phyloP scores from a whole-genome alignment of 2,113 vertebrate species.

The Madoqua kirkii region DNA sequence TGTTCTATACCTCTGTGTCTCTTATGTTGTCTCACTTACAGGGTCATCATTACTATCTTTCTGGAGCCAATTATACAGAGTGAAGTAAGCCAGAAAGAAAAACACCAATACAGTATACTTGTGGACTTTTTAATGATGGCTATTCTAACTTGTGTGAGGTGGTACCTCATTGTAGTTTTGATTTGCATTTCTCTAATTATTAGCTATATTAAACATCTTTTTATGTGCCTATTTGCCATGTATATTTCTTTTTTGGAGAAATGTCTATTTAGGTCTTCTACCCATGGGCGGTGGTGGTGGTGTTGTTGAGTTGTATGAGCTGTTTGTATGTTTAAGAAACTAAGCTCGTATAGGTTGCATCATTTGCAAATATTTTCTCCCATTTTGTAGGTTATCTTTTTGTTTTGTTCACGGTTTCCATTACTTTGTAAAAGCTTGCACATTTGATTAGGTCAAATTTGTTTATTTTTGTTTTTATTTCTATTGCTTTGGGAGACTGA shows the following conservation, averaged over 20 bases:
- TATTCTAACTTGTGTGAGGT: background rate
- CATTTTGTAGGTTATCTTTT: background rate
- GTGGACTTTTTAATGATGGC: too few species aligned
- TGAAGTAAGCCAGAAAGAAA: too few species aligned
- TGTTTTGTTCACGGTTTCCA: background rate
- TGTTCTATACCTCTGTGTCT: too few species aligned
- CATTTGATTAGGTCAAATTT: background rate
- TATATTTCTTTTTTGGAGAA: background rate
- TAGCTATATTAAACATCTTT: background rate
- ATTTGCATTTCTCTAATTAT: background rate
- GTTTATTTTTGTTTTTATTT: background rate
- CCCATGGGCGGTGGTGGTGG: background rate
- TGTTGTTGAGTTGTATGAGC: background rate
- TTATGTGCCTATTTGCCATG: background rate
- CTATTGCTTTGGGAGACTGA: background rate
- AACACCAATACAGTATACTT: too few species aligned
- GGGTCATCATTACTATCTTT: too few species aligned
- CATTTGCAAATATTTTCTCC: background rate
- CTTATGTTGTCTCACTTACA: too few species aligned
- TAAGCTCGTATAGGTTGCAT: background rate
- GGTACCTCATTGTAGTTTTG: background rate
- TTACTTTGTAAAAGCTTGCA: background rate
- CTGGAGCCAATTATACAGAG: too few species aligned
- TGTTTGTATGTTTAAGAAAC: background rate
- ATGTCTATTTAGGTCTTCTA: background rate